phyloP scores from a whole-genome alignment of 2,888 invertebrate genomes.

The Thysanoteuthis rhombus region DNA sequence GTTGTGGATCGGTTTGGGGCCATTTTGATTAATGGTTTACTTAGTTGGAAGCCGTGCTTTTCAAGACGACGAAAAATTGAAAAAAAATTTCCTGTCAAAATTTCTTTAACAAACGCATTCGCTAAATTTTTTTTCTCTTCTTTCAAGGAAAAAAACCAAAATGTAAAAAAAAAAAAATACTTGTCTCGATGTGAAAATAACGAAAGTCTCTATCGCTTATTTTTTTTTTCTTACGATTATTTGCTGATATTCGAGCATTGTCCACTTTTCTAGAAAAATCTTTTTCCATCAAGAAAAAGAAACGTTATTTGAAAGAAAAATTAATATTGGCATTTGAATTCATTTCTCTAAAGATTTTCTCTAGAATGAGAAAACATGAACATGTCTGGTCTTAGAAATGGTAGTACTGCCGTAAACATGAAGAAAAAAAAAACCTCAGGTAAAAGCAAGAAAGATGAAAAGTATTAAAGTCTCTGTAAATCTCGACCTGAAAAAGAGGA shows the following conservation, averaged over 20 bases:
- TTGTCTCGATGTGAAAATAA: background rate
- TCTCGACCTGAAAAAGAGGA: background rate
- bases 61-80: too few species aligned
- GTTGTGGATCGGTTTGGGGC: too few species aligned
- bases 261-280: background rate
- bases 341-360: background rate
- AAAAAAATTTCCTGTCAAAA: too few species aligned
- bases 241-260: background rate
- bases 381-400: slow-evolving; percentile 12
- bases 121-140: background rate
- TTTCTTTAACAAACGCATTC: too few species aligned
- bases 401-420: background rate
- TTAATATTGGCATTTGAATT: too few species aligned
- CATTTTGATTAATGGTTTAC: too few species aligned
- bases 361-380: background rate
- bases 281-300: too few species aligned
- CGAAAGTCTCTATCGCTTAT: background rate
- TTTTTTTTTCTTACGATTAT: background rate
- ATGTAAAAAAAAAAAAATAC: background rate
- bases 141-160: background rate
- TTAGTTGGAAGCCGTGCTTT: too few species aligned
- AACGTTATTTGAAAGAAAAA: background rate
- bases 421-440: background rate
- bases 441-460: background rate
- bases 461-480: background rate